Base-by-base conservation (phyloP, 64 coral and sea anemone genomes). In the Platygyra sinensis region DNA sequence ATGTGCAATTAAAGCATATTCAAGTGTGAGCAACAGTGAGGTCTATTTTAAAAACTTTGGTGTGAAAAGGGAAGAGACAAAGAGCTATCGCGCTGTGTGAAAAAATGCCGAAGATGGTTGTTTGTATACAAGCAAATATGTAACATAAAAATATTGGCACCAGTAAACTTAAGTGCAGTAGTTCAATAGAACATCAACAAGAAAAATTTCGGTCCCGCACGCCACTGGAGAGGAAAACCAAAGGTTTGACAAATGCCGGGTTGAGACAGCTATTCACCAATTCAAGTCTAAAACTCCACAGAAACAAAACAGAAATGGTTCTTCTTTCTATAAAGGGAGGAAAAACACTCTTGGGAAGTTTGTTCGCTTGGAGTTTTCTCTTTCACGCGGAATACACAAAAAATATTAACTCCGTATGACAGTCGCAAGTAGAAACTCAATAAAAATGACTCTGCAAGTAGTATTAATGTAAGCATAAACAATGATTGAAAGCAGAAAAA, bases 61-160 rank as follows among this genome's bases (percentile, higher is more conserved):
- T 77, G 75, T 77, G 75, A 77, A 77, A 77, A 77, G 42, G 75
- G 75, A 77, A 51, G 39, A 77, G 75, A 77, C 75, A 77, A 77
- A 77, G 75, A 54, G 75, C 75, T 77, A 51, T 77, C 75, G 38
- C 52, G 75, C 75, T 52, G 42, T 51, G 75, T n/a, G 3, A 77
- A 77, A 77, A 77, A 77, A 77, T 77, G 75, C 42, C 75, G 2
- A 77, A 51, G 75, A 77, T n/a, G 33, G 33, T 36, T 36, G 33
- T 1, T 36, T 36, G 33, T 1, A 36, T 36, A 36, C 33, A 36
- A 3, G 33, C 1, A 36, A 1, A 36, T 36, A 36, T 36, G 33
- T 36, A 36, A 36, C 3, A 36, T 36, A 36, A 36, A 36, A 36
- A 36, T 49, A 77, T 77, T 77, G 75, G 36, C 36, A 77, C 75